Base-by-base conservation (phyloP, 2,888 invertebrate genomes). In the Carcina quercana region DNA sequence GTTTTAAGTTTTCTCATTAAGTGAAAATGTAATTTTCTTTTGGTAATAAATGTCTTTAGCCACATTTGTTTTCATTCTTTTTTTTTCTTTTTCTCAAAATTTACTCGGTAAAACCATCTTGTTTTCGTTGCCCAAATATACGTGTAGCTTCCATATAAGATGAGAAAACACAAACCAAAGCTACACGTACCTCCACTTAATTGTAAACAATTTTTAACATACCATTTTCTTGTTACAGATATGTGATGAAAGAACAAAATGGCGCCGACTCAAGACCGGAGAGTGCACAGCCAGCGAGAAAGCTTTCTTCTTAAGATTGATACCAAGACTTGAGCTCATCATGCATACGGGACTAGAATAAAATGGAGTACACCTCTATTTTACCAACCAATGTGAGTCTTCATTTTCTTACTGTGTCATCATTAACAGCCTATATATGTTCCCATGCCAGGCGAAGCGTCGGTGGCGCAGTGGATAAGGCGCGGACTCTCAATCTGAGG, bases 351-450 rank as follows among this genome's bases (percentile, higher is more conserved):
- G 44, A 42, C 52, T 37, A 43, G 47, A 47, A 41, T 75, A 82
- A 76, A 47, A 82, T 82, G 82, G 82, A 80, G 72, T 60, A 63
- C 48, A 60, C 53, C 57, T 70, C 74, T 64, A 59, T 67, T 43
- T 52, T 71, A 52, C 70, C 80, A 56, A 79, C 78, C 28, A 62
- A 74, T 71, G 80, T 80, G 40, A 74, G 79, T 70, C 15, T n/a
- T n/a, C n/a, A n/a, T n/a, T n/a, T n/a, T 3, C n/a, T 19, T 14
- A 24, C n/a, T 17, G 3, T 30, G 30, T 8, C 19, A 27, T 22
- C 24, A n/a, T n/a, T n/a, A n/a, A n/a, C n/a, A n/a, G n/a, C n/a
- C n/a, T n/a, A n/a, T n/a, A n/a, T n/a, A n/a, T n/a, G n/a, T n/a
- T n/a, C n/a, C n/a, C n/a, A n/a, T n/a, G n/a, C n/a, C n/a, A n/a